A percentile compares a stretch with the other conserved stretches of the same genome.
Evolutionary conservation across 2,797 vertebrate species (phyloP).

Genomic region (Pelobates cultripes): DNA sequence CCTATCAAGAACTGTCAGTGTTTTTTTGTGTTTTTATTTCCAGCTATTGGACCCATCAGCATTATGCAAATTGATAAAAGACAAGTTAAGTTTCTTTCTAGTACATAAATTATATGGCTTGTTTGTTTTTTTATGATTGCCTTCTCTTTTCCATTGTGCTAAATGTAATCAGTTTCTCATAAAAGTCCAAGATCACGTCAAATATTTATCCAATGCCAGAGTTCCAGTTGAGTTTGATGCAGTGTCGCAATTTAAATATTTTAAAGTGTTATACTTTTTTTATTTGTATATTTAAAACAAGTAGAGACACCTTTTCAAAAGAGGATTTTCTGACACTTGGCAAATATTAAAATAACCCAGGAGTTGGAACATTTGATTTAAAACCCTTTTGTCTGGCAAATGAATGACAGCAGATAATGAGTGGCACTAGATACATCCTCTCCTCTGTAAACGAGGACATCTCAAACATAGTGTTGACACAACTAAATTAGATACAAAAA

Average conservation of each 20-base stretch:
- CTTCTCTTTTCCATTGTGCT: too few relatives aligned
- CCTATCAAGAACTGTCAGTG: too few relatives aligned
- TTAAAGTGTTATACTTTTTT: conserved; percentile 2
- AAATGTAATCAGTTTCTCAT: not conserved
- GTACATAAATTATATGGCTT: too few relatives aligned
- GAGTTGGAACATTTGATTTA: conserved; percentile 5
- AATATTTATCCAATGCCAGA: not conserved
- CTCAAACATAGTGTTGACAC: conserved; percentile 19
- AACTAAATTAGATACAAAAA: conserved; percentile 30
- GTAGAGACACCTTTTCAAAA: conserved; percentile 4
- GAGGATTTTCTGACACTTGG: conserved; percentile 20
- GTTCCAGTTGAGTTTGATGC: not conserved
- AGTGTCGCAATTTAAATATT: not conserved
- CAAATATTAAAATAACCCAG: conserved; percentile 29
- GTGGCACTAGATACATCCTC: not conserved
- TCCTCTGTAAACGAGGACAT: conserved; percentile 4
- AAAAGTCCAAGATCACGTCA: not conserved
- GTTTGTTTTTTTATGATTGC: too few relatives aligned
- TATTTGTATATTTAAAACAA: conserved; percentile 1
- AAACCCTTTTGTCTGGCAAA: conserved; percentile 19
- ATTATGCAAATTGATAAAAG: too few relatives aligned
- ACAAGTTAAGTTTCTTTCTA: too few relatives aligned
- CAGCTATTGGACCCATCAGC: too few relatives aligned
- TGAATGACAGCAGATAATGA: conserved; percentile 24
- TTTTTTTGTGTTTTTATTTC: too few relatives aligned